Base-by-base conservation (phyloP, 2,113 vertebrate genomes). In the Saguinus midas region DNA sequence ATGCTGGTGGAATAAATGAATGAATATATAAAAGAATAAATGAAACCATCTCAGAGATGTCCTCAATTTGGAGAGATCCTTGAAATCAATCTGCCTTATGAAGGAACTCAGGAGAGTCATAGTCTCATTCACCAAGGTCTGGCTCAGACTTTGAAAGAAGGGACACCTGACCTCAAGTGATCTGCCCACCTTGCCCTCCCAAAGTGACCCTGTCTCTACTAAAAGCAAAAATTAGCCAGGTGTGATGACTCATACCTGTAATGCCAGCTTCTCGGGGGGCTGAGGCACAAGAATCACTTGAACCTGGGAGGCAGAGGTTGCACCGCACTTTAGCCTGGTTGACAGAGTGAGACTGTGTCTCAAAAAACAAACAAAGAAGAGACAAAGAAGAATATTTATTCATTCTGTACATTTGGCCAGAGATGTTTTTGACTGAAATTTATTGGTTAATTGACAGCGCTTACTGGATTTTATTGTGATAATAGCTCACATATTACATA, bases 171-270 rank as follows among this genome's bases (percentile, higher is more conserved):
- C 27, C 61, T 64, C 61, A 64, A 29, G 27, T 64, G 5, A 64
- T 64, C 12, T 6, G 5, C 5, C 61, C 2, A 6, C 12, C 61
- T 64, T 1, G 0, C 27, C 27, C 61, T 64, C 27, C 61, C 2
- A 29, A 64, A 64, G 61, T 64, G 61, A 64, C 61, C 61, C 27
- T 0, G 0, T 64, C 61, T 64, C 61, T 64, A 64, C 2, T 64
- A 14, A 64, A 32, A 64, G 29, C 27, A 64, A 64, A 64, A 64
- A 64, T 14, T 32, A 64, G 27, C 27, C 5, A 6, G 27, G 12
- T 64, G 27, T 64, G 61, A 5, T 64, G 61, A 11, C 5, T 1
- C 27, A 13, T 13, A 6, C 27, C 12, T 64, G 0, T 64, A 64
- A 64, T 64, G 27, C 61, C 2, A 64, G 61, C 61, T 64, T 29